Evolutionary conservation across 2,888 invertebrate genomes (phyloP), one percentile per base, ranked within the genome.

Genomic region (Seira ritae): DNA sequence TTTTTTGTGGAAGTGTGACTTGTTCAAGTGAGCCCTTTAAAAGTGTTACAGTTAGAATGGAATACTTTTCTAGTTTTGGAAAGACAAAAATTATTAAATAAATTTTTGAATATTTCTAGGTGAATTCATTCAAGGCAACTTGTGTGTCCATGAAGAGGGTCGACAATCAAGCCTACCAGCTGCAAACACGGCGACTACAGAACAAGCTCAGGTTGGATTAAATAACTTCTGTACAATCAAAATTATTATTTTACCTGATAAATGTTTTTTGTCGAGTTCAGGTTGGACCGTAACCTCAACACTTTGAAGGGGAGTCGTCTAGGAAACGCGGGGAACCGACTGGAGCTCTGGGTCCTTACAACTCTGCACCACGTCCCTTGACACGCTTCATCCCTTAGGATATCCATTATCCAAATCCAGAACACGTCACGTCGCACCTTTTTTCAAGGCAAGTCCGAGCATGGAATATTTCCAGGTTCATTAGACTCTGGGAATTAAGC

Each of bases 361-460:
- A 95, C 94, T 90, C 92, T 96, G 72, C 95, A 96, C 91, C 96
- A 95, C 95, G 96, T 96, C 86, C 96, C 96, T 89, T 96, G 90
- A 90, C 86, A 80, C 62, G 71, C 62, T 42, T 24, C 50, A 31
- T 31, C 8, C n/a, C n/a, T 31, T 31, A 31, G n/a, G n/a, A n/a
- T n/a, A n/a, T n/a, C n/a, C n/a, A n/a, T n/a, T n/a, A n/a, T n/a
- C n/a, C n/a, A n/a, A n/a, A n/a, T n/a, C n/a, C n/a, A n/a, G n/a
- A n/a, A n/a, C n/a, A 31, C 31, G 31, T 31, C 31, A 8, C 31
- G 8, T 31, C 31, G 31, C 31, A 31, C 31, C 31, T 31, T 31
- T 31, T 8, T 31, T 31, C 31, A 2, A 31, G 31, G 31, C 31
- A 31, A 31, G 31, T 31, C 8, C 31, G 3, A 31, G 31, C n/a